phyloP scores from a whole-genome alignment of 2,113 vertebrate genomes.

The Bufo bufo region DNA sequence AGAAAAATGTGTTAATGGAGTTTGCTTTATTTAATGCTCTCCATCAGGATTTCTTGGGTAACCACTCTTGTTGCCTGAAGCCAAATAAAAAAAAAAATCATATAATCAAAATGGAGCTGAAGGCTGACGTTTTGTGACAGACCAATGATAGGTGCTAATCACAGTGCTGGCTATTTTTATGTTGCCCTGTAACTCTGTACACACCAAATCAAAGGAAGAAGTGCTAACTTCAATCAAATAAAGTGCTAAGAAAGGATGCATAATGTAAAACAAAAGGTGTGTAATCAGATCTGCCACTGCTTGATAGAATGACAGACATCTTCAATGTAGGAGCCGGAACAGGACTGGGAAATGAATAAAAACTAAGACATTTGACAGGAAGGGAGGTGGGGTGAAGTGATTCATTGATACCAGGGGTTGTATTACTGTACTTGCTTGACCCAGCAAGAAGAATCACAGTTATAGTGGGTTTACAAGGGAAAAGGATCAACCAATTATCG shows the following conservation, averaged over 20 bases:
- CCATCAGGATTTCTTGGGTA: constrained; percentile 42
- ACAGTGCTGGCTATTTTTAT: constrained; percentile 36
- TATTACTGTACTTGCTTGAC: too few relatives aligned
- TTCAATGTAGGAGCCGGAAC: background rate
- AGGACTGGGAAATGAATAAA: background rate
- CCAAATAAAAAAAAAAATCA: constrained; percentile 11
- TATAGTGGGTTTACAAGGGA: too few relatives aligned
- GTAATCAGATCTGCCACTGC: background rate
- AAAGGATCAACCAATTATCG: too few relatives aligned
- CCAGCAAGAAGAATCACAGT: too few relatives aligned
- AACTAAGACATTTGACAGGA: background rate
- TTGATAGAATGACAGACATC: background rate
- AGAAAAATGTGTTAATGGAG: constrained; percentile 39
- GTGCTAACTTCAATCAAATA: background rate
- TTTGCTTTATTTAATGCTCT: constrained; percentile 49
- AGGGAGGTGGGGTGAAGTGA: too few relatives aligned
- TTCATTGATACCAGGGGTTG: too few relatives aligned
- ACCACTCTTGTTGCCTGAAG: constrained; percentile 26
- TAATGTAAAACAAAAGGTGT: background rate
- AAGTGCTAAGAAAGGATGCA: background rate
- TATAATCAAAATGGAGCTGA: background rate
- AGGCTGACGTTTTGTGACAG: constrained; percentile 18
- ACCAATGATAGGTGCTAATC: constrained; percentile 7
- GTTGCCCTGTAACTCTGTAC: constrained; percentile 2
- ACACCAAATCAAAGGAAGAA: background rate